These are phyloP conservation scores for silkworm (Bombyx mori) DNA, from an alignment of 1,140 invertebrate genomes.

Conservation along the genomic window DNA sequence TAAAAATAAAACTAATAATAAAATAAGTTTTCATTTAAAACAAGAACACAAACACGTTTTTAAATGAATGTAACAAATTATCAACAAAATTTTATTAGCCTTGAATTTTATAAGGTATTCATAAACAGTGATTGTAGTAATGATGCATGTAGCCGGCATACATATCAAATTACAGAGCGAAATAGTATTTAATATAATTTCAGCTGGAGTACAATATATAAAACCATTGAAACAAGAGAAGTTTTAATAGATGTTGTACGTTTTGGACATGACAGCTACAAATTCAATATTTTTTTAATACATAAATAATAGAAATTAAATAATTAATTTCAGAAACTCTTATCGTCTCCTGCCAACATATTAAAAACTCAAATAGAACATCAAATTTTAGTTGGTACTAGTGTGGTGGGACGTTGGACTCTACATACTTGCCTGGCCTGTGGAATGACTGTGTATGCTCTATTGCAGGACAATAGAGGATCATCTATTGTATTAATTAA, in stretches of 20 bases:
- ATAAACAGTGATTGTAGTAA: too few species aligned
- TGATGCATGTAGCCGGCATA: too few species aligned
- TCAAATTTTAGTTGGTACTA: constrained; percentile 37
- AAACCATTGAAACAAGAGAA: neutral
- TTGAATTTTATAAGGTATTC: too few species aligned
- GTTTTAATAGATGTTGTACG: neutral
- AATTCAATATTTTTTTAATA: neutral
- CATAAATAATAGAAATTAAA: too few species aligned
- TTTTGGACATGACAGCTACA: neutral
- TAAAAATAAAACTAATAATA: too few species aligned
- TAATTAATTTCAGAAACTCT: constrained; percentile 41
- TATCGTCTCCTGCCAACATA: constrained; percentile 30
- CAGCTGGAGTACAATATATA: too few species aligned
- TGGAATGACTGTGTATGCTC: constrained; percentile 48
- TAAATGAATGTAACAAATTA: too few species aligned
- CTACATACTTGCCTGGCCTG: constrained; percentile 58
- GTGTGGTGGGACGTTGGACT: constrained; percentile 38
- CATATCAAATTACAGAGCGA: too few species aligned
- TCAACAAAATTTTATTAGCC: too few species aligned
- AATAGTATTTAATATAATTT: too few species aligned
- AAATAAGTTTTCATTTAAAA: too few species aligned
- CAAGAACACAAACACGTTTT: too few species aligned
- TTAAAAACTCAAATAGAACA: constrained; percentile 45
- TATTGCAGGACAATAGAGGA: constrained; percentile 34
- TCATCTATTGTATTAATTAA: constrained; percentile 27